These are phyloP conservation scores for Cyprinodon tularosa DNA, from an alignment of 2,113 vertebrate genomes.

Conservation along the genomic window DNA sequence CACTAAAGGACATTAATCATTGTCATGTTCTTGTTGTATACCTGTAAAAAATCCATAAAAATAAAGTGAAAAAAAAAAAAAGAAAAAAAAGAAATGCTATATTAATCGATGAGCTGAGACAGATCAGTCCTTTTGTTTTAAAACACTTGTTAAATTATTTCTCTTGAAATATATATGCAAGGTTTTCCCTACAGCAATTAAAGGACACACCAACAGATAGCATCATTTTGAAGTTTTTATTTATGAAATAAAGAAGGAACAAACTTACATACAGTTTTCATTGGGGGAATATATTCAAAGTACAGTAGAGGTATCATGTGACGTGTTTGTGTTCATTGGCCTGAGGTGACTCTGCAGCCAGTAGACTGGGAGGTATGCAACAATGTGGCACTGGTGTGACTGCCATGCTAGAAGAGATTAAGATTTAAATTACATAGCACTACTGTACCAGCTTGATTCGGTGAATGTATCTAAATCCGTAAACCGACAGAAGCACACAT, in stretches of 20 bases:
- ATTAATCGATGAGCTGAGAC: too few relatives aligned
- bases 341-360: slow-evolving; percentile 1
- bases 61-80: too few relatives aligned
- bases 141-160: too few relatives aligned
- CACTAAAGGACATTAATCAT: too few relatives aligned
- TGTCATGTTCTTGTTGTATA: too few relatives aligned
- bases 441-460: slow-evolving; percentile 1
- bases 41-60: too few relatives aligned
- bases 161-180: too few relatives aligned
- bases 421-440: slow-evolving; percentile 16
- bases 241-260: not conserved
- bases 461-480: not conserved
- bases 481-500: not conserved
- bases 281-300: not conserved
- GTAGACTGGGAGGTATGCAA: slow-evolving; percentile 11
- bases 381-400: slow-evolving; percentile 13
- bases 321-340: slow-evolving; percentile 18
- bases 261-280: not conserved
- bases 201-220: too few relatives aligned
- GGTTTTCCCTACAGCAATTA: too few relatives aligned
- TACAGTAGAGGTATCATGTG: not conserved
- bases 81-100: too few relatives aligned
- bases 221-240: not conserved
- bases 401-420: slow-evolving; percentile 29
- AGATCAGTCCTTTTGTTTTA: too few relatives aligned